phyloP scores from a whole-genome alignment of 2,113 vertebrate genomes.

The Picathartes gymnocephalus region DNA sequence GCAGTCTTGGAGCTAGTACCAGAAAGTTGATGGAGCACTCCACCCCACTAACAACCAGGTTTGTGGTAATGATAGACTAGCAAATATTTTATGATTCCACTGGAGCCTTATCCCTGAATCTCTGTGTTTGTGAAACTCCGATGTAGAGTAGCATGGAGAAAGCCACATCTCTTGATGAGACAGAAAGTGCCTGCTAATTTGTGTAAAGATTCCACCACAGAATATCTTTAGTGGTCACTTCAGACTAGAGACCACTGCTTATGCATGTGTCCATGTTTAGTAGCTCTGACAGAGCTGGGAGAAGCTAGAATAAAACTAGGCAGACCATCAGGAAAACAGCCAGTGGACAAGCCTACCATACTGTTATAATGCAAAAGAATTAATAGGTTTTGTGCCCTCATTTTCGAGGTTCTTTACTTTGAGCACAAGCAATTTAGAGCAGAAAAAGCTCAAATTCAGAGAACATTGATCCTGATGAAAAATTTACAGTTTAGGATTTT shows the following conservation, averaged over 20 bases:
- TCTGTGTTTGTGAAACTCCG: background rate
- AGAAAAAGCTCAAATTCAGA: background rate
- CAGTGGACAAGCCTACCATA: background rate
- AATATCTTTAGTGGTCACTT: background rate
- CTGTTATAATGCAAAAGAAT: background rate
- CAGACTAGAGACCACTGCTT: background rate
- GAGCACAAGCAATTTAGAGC: background rate
- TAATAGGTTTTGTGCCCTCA: background rate
- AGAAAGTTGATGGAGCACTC: slow-evolving; percentile 10
- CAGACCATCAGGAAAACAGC: background rate
- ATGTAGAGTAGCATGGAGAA: background rate
- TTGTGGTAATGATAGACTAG: slow-evolving; percentile 29
- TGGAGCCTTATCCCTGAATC: background rate
- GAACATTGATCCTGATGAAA: background rate
- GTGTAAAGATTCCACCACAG: background rate
- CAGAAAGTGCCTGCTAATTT: background rate
- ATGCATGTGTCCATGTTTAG: background rate
- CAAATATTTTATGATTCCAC: background rate
- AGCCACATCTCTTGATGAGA: background rate
- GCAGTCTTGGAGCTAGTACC: background rate
- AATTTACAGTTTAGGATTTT: background rate
- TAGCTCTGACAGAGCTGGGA: background rate
- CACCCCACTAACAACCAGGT: slow-evolving; percentile 46
- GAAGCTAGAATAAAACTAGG: background rate
- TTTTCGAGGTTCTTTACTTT: background rate